Conservation (phyloP, 53 echinoderm and acorn worm genomes). For the Paracentrotus lividus region DNA sequence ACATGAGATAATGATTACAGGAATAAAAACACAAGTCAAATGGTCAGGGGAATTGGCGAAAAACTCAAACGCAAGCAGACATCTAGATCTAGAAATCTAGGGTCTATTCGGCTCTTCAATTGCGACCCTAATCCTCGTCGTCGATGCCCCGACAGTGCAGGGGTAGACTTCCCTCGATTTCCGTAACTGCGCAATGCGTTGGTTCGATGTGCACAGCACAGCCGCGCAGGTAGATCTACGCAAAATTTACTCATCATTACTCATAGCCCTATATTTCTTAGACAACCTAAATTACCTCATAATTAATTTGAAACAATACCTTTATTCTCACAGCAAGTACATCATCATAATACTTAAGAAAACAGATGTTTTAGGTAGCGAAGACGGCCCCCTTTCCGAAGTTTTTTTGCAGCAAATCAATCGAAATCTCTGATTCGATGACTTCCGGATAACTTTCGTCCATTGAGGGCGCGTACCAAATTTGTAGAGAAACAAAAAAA, state of each 20-base stretch:
- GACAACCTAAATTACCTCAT: neutral
- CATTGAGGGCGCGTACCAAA: slow-evolving; percentile 31
- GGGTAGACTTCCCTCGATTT: slow-evolving; percentile 27
- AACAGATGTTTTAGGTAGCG: neutral
- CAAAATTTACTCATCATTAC: neutral
- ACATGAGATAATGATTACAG: too few relatives aligned
- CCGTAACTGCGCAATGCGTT: neutral
- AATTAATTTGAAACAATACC: slow-evolving; percentile 5
- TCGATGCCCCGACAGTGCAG: slow-evolving; percentile 11
- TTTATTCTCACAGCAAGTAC: neutral
- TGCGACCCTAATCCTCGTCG: too few relatives aligned
- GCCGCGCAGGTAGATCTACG: neutral
- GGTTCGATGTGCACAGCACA: neutral
- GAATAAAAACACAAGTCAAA: too few relatives aligned
- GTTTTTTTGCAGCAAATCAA: neutral
- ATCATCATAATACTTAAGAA: neutral
- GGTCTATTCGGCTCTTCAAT: too few relatives aligned
- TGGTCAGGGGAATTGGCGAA: too few relatives aligned
- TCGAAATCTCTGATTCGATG: slow-evolving; percentile 42
- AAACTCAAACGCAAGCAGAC: too few relatives aligned
- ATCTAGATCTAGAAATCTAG: too few relatives aligned
- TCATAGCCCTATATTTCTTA: neutral
- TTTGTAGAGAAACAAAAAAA: neutral
- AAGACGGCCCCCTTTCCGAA: neutral
- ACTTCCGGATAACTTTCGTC: slow-evolving; percentile 62